A percentile compares a stretch with the other conserved stretches of the same genome.
Conservation (phyloP, 1,140 invertebrate genomes). For the Bombus impatiens region DNA sequence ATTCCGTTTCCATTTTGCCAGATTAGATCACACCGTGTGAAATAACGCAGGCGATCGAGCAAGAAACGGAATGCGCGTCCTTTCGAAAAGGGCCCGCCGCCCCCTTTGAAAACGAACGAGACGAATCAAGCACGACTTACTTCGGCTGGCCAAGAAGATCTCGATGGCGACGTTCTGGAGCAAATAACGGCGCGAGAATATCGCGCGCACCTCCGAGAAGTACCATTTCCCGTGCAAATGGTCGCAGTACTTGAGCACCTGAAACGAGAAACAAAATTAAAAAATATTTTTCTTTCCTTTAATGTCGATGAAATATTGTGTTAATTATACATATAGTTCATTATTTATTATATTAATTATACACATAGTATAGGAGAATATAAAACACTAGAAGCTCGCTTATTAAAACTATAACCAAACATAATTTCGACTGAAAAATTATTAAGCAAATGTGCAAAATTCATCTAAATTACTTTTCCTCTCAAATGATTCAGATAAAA, state of each 20-base stretch:
- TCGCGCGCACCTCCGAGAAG: conserved; percentile 99
- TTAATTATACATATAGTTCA: background rate
- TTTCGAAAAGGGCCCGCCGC: background rate
- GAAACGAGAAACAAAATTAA: conserved; percentile 71
- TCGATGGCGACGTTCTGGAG: conserved; percentile 99
- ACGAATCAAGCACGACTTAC: conserved; percentile 85
- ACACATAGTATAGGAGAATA: background rate
- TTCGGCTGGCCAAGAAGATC: conserved; percentile 99
- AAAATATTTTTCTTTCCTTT: background rate
- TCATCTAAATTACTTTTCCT: background rate
- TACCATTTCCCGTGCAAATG: conserved; percentile 99
- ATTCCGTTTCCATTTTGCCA: conserved; percentile 71
- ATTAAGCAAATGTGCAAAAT: background rate
- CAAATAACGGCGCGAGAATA: conserved; percentile 97
- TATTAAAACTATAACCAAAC: too few species aligned
- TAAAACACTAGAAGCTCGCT: background rate
- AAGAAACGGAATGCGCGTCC: conserved; percentile 73
- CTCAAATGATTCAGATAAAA: background rate
- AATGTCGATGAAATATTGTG: background rate
- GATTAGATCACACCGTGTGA: conserved; percentile 75
- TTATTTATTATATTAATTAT: too few species aligned
- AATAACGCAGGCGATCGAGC: conserved; percentile 68
- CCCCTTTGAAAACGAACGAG: conserved; percentile 43
- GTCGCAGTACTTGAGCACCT: conserved; percentile 98
- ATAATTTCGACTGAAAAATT: background rate